Percentiles rank a stretch among this genome's conserved stretches.
Conservation (phyloP, 2,797 vertebrate genomes). For the Percopsis omiscomaycus region DNA sequence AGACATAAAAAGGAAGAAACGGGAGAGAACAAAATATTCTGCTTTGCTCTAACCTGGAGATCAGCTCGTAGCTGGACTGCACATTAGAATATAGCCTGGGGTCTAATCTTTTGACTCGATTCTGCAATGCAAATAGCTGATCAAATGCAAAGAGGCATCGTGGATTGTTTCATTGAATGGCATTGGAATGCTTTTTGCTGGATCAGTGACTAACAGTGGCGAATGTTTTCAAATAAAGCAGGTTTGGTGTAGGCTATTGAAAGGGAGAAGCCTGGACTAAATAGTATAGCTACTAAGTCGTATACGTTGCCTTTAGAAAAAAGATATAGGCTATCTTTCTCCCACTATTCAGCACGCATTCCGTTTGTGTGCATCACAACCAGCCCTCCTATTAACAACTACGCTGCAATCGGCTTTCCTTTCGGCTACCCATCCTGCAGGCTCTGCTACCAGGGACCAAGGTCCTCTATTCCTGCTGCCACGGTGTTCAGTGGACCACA, state of each 20-base stretch:
- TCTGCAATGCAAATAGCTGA: constrained; percentile 9
- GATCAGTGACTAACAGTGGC: not conserved
- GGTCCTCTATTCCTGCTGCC: constrained; percentile 11
- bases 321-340: no score
- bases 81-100: not conserved
- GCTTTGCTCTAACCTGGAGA: not conserved
- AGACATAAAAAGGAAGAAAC: no score
- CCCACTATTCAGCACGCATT: no score
- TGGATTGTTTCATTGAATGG: constrained; percentile 7
- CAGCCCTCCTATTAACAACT: no score
- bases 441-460: not conserved
- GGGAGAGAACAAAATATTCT: not conserved
- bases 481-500: constrained; percentile 1
- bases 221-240: not conserved
- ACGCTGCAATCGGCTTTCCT: not conserved
- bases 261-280: not conserved
- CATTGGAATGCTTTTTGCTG: constrained; percentile 20
- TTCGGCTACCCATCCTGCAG: not conserved
- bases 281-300: no score
- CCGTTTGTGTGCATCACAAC: no score
- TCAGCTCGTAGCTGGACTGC: not conserved
- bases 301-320: no score
- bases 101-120: constrained; percentile 25
- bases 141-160: not conserved
- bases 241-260: not conserved